Percentiles rank a stretch among this genome's conserved stretches.
Conservation (phyloP, 1,140 invertebrate genomes). For the Diplogasteroides magnus region DNA sequence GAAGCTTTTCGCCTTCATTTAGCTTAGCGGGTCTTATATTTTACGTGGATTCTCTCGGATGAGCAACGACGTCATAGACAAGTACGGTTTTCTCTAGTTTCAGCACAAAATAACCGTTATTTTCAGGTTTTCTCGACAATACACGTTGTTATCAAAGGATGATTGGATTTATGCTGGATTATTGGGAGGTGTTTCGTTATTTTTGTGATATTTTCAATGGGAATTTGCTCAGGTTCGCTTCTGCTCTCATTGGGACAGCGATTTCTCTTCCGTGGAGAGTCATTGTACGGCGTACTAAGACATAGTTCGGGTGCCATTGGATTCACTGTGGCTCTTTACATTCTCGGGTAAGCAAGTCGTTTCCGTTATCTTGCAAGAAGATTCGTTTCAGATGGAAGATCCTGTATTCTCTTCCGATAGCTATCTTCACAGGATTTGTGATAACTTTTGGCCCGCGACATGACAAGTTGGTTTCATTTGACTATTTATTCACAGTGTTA, state of each 20-base stretch:
- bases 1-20: no score
- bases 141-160: conserved; percentile 22
- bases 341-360: conserved; percentile 8
- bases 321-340: conserved; percentile 17
- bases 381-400: conserved; percentile 17
- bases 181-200: not conserved
- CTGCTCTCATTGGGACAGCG: not conserved
- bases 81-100: no score
- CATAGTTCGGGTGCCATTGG: conserved; percentile 10
- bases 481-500: not conserved
- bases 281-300: not conserved
- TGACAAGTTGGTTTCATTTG: not conserved
- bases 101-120: no score
- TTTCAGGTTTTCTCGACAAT: no score
- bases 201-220: conserved; percentile 3
- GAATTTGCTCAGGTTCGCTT: not conserved
- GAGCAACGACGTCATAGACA: no score
- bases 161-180: conserved; percentile 28
- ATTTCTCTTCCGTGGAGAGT: not conserved
- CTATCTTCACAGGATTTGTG: not conserved
- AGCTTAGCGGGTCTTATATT: no score
- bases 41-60: no score
- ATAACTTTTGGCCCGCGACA: conserved; percentile 8
- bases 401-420: conserved; percentile 15
- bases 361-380: not conserved